Base-by-base conservation (phyloP, 2,113 vertebrate genomes). In the Podocnemis expansa region DNA sequence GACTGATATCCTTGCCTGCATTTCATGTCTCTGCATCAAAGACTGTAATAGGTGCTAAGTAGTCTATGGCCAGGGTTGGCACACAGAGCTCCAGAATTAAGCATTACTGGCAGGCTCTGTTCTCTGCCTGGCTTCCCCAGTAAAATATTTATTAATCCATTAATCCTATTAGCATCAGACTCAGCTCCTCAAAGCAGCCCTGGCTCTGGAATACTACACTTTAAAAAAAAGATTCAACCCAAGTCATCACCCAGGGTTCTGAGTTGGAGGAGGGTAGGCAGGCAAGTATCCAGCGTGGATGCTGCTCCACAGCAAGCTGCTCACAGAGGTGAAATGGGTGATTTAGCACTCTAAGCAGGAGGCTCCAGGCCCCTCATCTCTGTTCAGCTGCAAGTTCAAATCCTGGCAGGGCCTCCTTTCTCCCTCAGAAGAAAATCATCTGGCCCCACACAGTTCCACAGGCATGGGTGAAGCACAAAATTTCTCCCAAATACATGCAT, bases 71-170 rank as follows among this genome's bases (percentile, higher is more conserved):
- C 55, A 31, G 92, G 86, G 85, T 43, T 84, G 84, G 83, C 82
- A 82, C 78, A 89, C 88, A 73, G 85, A 58, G 29, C 76, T 87
- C 78, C 95, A 80, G 90, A 81, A 90, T 91, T 89, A 93, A 93
- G 93, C 89, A 95, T 96, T 95, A 97, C 94, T 85, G 78, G 89
- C 91, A 95, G 34, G 29, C 78, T 97, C 97, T 85, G 75, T 90
- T 87, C 88, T 13, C n/a, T 38, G 73, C 54, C 58, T 54, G 25
- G 56, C 67, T 85, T 96, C 41, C 84, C 93, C 82, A 79, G 63
- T 78, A 96, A 97, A 97, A 98, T 97, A 97, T 97, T 97, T 95
- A 98, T 97, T 94, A 97, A 91, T 56, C 38, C 11, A 91, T 82
- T 85, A 92, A 91, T 84, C 89, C 92, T 91, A 80, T 84, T 83